Base-by-base conservation (phyloP, 2,888 invertebrate species). In the Drosophila putrida region DNA sequence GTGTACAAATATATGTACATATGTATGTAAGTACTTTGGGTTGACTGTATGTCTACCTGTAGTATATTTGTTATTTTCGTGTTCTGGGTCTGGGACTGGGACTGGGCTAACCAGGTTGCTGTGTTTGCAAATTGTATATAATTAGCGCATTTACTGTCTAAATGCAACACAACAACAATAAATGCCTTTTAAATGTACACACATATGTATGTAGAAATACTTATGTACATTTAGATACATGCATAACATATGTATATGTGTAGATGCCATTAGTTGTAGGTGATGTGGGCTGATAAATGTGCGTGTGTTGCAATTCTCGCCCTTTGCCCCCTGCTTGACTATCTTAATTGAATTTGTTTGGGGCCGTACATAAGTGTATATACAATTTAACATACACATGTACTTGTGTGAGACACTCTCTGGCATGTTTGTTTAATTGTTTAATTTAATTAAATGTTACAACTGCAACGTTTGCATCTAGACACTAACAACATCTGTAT, bases 371-470 rank as follows among this genome's bases (percentile, higher is more conserved):
- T 51, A 35, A 13, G 25, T 61, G 5, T 46, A 43, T 51, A 44
- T 13, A 55, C 9, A 35, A 27, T 38, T 11, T 25, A 10, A 28
- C 20, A 47, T 15, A 25, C 36, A 46, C 25, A 20, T 31, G 20
- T 20, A 20, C 20, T 20, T 20, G 68, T 55, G 38, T 27, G 35
- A 41, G 47, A 55, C 59, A 28, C 62, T 75, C 50, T 61, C 46
- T 75, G 67, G 53, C 70, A 67, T 79, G 71, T 88, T 89, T 90
- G 78, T 90, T 90, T 90, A 88, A 90, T 90, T 90, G 88, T 88
- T 90, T 90, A 90, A 91, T 90, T 90, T 72, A 90, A 90, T 90
- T 90, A 91, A 90, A 91, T 82, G 75, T 76, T 66, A 66, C 71
- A 80, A 83, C 70, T 83, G 83, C 80, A 83, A 62, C 66, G 71